Evolutionary conservation across 1,140 invertebrate species (phyloP).

Genomic region (Drosophila arawakana): DNA sequence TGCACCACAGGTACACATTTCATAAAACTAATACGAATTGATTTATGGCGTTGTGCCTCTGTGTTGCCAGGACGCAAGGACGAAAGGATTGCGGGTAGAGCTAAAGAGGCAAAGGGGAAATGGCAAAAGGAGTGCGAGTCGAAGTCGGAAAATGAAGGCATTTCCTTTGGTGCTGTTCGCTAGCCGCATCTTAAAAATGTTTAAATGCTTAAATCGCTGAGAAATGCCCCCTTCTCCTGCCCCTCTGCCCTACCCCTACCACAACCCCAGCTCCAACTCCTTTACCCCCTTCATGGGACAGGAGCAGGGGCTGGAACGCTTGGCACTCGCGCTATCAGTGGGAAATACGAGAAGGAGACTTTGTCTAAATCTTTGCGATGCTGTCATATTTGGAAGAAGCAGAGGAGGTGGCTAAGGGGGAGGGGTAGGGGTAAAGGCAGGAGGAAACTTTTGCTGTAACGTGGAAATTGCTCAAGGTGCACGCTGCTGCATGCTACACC

Average conservation of each 20-base stretch:
- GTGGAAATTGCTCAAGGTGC: constrained; percentile 69
- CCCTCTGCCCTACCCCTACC: not conserved
- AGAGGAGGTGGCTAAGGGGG: no score
- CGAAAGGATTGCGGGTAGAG: constrained; percentile 65
- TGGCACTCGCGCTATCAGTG: constrained; percentile 42
- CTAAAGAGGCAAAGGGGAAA: not conserved
- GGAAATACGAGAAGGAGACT: constrained; percentile 63
- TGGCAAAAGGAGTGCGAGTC: no score
- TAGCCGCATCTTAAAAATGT: constrained; percentile 60
- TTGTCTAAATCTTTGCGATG: constrained; percentile 76
- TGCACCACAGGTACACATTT: constrained; percentile 84
- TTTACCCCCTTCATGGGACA: not conserved
- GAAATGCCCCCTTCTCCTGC: not conserved
- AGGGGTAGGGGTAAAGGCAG: not conserved
- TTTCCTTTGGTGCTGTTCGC: constrained; percentile 16
- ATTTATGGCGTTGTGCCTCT: constrained; percentile 78
- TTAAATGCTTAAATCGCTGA: constrained; percentile 56
- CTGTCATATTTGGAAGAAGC: constrained; percentile 45
- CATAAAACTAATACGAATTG: constrained; percentile 85
- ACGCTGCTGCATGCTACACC: constrained; percentile 18
- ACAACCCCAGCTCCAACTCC: no score
- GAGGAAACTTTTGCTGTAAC: constrained; percentile 65
- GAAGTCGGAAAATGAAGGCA: not conserved
- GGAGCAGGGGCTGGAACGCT: constrained; percentile 15
- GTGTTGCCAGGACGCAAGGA: constrained; percentile 28